A percentile compares a stretch with the other conserved stretches of the same genome.
Evolutionary conservation across 2,888 invertebrate genomes (phyloP).

Genomic region (Phrixothrix hirtus): DNA sequence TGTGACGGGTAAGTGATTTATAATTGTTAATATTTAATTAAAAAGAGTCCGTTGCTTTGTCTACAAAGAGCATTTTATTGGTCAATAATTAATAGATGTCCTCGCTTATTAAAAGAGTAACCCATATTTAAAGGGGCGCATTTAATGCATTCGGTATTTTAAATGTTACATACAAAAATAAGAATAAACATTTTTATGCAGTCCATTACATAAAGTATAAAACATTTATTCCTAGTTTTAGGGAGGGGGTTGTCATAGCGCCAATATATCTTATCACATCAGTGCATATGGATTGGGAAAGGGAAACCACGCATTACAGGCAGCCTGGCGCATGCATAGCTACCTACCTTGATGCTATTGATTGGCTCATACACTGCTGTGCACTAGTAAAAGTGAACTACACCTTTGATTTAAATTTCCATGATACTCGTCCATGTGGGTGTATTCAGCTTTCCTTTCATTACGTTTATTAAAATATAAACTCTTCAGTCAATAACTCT

Average conservation of each 20-base stretch:
- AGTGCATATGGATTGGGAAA: constrained; percentile 31
- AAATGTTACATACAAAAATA: no score
- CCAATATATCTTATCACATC: constrained; percentile 32
- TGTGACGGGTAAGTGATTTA: constrained; percentile 31
- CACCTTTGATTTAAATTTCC: constrained; percentile 28
- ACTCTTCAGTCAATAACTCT: no score
- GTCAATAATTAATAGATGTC: no score
- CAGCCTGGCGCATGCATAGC: constrained; percentile 37
- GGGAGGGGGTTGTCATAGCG: constrained; percentile 28
- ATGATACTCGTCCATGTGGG: constrained; percentile 3
- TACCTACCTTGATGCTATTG: constrained; percentile 40
- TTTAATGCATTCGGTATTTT: no score
- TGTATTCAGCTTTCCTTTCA: background rate
- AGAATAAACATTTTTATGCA: no score
- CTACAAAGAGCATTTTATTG: no score
- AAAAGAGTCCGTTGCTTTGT: no score
- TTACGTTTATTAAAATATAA: no score
- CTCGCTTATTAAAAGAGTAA: background rate
- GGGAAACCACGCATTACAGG: constrained; percentile 30
- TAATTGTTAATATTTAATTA: no score
- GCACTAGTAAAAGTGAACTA: constrained; percentile 34
- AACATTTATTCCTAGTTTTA: background rate
- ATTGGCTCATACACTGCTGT: constrained; percentile 37
- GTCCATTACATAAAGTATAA: no score
- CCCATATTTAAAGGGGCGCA: constrained; percentile 7